phyloP scores from a whole-genome alignment of 2,797 vertebrate species.

The Sebastolobus alascanus region DNA sequence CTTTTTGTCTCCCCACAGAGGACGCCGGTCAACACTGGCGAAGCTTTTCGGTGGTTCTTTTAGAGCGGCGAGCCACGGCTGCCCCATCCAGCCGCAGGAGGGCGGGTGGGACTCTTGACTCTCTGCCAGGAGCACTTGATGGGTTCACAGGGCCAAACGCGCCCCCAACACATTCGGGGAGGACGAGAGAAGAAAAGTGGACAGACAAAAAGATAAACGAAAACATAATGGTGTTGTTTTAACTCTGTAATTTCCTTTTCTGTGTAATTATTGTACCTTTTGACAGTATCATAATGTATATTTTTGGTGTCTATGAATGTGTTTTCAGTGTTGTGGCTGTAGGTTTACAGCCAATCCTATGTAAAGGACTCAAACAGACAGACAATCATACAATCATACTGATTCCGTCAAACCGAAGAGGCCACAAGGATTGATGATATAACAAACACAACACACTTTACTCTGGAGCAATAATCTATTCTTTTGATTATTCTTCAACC shows the following conservation, averaged over 20 bases:
- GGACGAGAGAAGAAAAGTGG: constrained; percentile 73
- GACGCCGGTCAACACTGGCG: constrained; percentile 96
- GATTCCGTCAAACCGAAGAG: constrained; percentile 74
- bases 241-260: constrained; percentile 88
- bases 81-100: constrained; percentile 83
- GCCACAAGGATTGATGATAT: constrained; percentile 76
- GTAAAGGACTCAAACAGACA: constrained; percentile 92
- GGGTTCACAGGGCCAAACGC: constrained; percentile 58
- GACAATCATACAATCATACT: constrained; percentile 92
- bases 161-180: constrained; percentile 80
- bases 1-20: constrained; percentile 88
- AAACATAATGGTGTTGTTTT: constrained; percentile 85
- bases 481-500: constrained; percentile 71
- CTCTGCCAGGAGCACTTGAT: constrained; percentile 90
- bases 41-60: constrained; percentile 99
- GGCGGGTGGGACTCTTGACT: constrained; percentile 91
- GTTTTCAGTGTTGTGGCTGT: constrained; percentile 97
- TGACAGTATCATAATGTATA: constrained; percentile 97
- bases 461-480: constrained; percentile 84
- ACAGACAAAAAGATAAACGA: constrained; percentile 75
- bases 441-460: constrained; percentile 70
- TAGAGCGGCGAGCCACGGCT: constrained; percentile 86
- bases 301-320: constrained; percentile 98
- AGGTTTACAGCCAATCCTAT: constrained; percentile 89
- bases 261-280: constrained; percentile 99